A percentile compares a stretch with the other conserved stretches of the same genome.
These are phyloP conservation scores for Campylomormyrus numenius DNA, from an alignment of 2,113 vertebrate species.

Conservation along the genomic window DNA sequence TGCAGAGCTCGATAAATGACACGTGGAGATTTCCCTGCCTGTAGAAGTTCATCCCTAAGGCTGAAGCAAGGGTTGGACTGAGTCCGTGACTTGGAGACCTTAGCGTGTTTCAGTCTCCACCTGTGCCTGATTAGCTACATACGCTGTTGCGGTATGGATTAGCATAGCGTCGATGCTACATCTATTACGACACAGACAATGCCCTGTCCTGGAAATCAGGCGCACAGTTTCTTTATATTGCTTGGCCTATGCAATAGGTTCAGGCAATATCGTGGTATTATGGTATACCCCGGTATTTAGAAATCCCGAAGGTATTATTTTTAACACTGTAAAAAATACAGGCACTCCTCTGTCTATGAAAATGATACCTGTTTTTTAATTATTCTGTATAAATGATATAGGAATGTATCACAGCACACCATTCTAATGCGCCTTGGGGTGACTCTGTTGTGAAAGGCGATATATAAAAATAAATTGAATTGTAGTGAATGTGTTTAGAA, in stretches of 20 bases:
- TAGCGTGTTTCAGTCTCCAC: not conserved
- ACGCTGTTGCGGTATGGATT: not conserved
- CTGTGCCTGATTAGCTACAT: not conserved
- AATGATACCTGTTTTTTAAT: no score
- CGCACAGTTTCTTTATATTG: not conserved
- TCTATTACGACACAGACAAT: not conserved
- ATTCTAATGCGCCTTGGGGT: no score
- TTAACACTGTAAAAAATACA: no score
- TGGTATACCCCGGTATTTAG: no score
- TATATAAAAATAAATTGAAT: not conserved
- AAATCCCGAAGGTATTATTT: no score
- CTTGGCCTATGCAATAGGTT: not conserved
- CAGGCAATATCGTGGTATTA: no score
- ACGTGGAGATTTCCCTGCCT: not conserved
- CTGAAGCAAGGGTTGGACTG: not conserved
- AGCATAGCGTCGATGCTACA: not conserved
- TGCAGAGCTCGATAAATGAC: not conserved
- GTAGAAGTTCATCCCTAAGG: not conserved
- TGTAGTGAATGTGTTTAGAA: not conserved
- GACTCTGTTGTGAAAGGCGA: not conserved
- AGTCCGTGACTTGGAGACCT: not conserved
- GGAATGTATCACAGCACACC: no score
- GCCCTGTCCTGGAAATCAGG: not conserved
- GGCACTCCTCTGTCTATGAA: no score
- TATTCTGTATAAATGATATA: no score